Base-by-base conservation (phyloP, 1,140 invertebrate species). In the Pseudachorutes palmiensis region DNA sequence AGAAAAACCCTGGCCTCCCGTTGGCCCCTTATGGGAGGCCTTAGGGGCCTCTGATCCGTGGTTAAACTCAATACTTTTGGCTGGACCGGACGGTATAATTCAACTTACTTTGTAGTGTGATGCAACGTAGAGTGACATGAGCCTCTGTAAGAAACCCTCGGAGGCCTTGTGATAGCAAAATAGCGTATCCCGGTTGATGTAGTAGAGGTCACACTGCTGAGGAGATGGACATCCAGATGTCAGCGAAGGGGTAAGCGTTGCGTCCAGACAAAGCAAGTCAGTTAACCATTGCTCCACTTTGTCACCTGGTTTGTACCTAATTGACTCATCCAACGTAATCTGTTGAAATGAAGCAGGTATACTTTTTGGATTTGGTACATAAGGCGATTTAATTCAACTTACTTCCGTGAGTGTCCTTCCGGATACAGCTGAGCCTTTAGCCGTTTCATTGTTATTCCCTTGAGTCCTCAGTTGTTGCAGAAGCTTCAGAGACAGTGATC, bases 151-250 rank as follows among this genome's bases (percentile, higher is more conserved):
- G 79, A 99, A 99, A 1, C 85, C 80, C 80, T 99, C 97, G 0
- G 96, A 95, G 0, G 92, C 92, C 78, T 91, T 91, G 75, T 98
- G 94, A 77, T 95, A 98, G 64, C 93, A 97, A 80, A 99, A 99
- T 16, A 99, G 79, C 0, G 94, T 94, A 76, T 99, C 96, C 68
- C 97, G 81, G 76, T 93, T 91, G 48, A 94, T 88, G 55, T 92
- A 89, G 78, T 90, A 97, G 12, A 99, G 82, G 69, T 98, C 88
- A 79, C 97, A 99, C 22, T 83, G 79, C 51, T 89, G 85, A 0
- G 94, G 94, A 1, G 90, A 83, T 45, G 96, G 95, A 74, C 91
- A 92, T 22, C 91, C 90, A 1, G 85, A 86, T 24, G 84, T 82
- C 31, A 88, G 79, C 5, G 83, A 77, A 0, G 85, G 80, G 61